Percentiles rank a stretch among this genome's conserved stretches.
Evolutionary conservation across 2,797 vertebrate genomes (phyloP).

Genomic region (Neopelma chrysocephalum): DNA sequence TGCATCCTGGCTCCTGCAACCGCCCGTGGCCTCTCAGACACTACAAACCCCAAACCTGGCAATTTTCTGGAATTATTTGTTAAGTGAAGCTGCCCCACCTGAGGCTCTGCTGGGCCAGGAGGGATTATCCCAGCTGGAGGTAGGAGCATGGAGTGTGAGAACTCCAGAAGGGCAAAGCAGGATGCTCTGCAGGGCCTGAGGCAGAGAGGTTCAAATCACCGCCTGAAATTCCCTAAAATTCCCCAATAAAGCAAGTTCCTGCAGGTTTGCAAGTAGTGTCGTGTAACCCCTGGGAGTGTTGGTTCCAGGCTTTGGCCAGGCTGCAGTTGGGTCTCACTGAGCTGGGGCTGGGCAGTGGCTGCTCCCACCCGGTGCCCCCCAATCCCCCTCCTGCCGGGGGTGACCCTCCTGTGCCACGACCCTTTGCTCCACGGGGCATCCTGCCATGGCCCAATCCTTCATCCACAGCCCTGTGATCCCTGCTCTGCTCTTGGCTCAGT

Average conservation of each 20-base stretch:
- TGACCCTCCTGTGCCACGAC: rapidly evolving
- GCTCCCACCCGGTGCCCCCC: rapidly evolving
- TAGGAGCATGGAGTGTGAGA: not conserved
- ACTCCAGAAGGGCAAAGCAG: not conserved
- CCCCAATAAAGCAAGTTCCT: not conserved
- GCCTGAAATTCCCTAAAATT: not conserved
- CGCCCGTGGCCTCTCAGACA: rapidly evolving
- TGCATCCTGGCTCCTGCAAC: not conserved
- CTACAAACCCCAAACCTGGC: not conserved
- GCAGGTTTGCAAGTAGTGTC: not conserved
- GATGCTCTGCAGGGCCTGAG: not conserved
- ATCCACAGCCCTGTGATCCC: not conserved
- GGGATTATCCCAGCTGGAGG: not conserved
- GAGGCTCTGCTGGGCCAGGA: not conserved
- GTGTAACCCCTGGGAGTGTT: rapidly evolving
- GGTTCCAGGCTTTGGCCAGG: not conserved
- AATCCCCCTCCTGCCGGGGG: rapidly evolving
- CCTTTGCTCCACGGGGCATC: rapidly evolving
- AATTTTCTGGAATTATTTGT: not conserved
- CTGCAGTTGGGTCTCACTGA: not conserved
- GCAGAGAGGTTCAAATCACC: not conserved
- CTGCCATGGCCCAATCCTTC: rapidly evolving
- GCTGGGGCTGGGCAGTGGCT: rapidly evolving
- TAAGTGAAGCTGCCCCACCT: not conserved
- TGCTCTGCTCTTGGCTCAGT: rapidly evolving